Evolutionary conservation across 2,888 invertebrate genomes (phyloP).

Genomic region (Taphrorychus bicolor): DNA sequence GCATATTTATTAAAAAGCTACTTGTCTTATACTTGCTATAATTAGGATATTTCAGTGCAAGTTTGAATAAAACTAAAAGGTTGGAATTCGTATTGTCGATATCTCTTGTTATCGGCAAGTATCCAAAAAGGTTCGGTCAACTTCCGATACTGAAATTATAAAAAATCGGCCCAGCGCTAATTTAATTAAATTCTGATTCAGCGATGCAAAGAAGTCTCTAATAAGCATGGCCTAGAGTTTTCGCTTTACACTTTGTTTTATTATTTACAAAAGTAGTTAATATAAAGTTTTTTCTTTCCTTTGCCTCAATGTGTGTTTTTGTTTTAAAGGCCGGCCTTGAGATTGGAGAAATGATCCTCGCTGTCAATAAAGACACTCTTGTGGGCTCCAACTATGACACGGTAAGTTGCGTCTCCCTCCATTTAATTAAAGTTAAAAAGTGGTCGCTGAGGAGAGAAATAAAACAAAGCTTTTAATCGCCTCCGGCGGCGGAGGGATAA

Average conservation of each 20-base stretch:
- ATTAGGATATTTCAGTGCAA: too few species aligned
- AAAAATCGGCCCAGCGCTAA: too few species aligned
- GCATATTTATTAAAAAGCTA: too few species aligned
- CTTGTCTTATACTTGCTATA: too few species aligned
- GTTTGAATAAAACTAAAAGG: too few species aligned
- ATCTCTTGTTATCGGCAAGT: too few species aligned
- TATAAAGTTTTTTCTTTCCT: constrained; percentile 32
- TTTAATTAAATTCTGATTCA: too few species aligned
- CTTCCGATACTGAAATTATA: too few species aligned
- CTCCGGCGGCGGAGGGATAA: neutral
- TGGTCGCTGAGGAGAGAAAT: neutral
- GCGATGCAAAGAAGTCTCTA: too few species aligned
- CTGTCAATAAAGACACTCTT: constrained; percentile 92
- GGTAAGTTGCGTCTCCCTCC: constrained; percentile 61
- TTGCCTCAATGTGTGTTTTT: constrained; percentile 45
- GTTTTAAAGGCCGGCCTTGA: constrained; percentile 83
- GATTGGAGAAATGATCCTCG: constrained; percentile 97
- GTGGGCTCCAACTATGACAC: constrained; percentile 87
- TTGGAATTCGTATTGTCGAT: too few species aligned
- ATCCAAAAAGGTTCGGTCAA: too few species aligned
- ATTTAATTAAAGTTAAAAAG: neutral
- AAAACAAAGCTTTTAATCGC: neutral
- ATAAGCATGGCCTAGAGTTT: constrained; percentile 6
- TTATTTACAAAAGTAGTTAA: constrained; percentile 6
- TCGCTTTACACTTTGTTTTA: constrained; percentile 22